These are phyloP conservation scores for Galaxea fascicularis DNA, from an alignment of 92 coral and sea anemone species.

Conservation along the genomic window DNA sequence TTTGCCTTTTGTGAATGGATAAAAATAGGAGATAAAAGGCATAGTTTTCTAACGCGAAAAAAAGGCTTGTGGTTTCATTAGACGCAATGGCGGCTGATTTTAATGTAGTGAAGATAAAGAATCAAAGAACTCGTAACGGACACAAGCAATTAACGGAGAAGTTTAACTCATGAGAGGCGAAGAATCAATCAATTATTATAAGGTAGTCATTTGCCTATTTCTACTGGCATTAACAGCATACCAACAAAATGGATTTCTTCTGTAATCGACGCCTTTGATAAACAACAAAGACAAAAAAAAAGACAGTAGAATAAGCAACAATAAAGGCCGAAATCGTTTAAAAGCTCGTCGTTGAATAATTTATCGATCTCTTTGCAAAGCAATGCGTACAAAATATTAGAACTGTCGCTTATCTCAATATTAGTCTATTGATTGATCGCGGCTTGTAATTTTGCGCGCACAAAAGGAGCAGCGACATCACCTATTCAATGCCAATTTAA, in stretches of 20 bases:
- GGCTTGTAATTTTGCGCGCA: too few species aligned
- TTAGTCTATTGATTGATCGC: not conserved
- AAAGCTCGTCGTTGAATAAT: not conserved
- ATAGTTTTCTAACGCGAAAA: too few species aligned
- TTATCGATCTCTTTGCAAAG: not conserved
- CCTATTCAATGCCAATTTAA: too few species aligned
- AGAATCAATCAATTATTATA: not conserved
- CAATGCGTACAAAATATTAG: too few species aligned
- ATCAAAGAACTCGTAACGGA: not conserved
- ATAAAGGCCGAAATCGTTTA: not conserved
- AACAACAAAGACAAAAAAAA: not conserved
- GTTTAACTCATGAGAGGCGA: not conserved
- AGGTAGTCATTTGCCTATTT: not conserved
- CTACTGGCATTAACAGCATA: not conserved
- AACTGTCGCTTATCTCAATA: too few species aligned
- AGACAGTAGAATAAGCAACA: not conserved
- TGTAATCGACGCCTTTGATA: not conserved
- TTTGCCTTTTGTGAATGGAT: too few species aligned
- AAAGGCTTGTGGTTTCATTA: too few species aligned
- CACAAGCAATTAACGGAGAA: not conserved
- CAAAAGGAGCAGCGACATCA: too few species aligned
- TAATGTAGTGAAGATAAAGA: not conserved
- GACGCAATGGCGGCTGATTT: not conserved
- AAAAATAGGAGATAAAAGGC: too few species aligned
- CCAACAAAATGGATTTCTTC: constrained; percentile 14